Evolutionary conservation across 1,140 invertebrate genomes (phyloP), one percentile per base, ranked within the genome.

Genomic region (Phymastichus coffea): DNA sequence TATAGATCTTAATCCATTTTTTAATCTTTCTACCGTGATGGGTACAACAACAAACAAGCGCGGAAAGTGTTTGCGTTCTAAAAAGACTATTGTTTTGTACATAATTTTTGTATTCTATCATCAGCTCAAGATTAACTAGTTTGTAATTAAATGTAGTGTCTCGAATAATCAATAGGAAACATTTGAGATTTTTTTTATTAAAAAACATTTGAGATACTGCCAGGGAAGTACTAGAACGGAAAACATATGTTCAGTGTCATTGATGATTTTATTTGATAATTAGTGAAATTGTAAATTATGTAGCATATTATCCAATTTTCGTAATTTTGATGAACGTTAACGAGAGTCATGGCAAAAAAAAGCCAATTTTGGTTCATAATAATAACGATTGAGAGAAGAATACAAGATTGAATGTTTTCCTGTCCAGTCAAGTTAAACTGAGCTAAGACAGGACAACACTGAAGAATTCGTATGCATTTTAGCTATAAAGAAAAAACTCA

Each of bases 401-500:
- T 51, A 35, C 25, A 51, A 58, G 37, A 58, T 58, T 58, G 37
- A 58, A 44, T 58, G 43, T 28, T 35, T 20, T 41, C 19, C 12
- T 48, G n/a, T 43, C 35, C 38, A 35, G 20, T 58, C 28, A 10
- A 51, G 56, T 47, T 37, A 58, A 58, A 58, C 47, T 33, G 35
- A 49, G 19, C 4, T 44, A 33, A 38, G 7, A 47, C 20, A 48
- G 9, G 23, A 35, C 30, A 41, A 2, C 23, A 38, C 20, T n/a
- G n/a, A 41, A 35, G 52, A 37, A 52, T 52, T 37, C 40, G 28
- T 52, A 37, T 59, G 57, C 30, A 59, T 59, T 59, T 58, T 59
- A 59, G 41, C 20, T 37, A 22, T 58, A 52, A n/a, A n/a, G n/a
- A n/a, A n/a, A n/a, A n/a, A 59, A 30, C 28, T 59, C 57, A 59